A percentile compares a stretch with the other conserved stretches of the same genome.
These are phyloP conservation scores for Sialis fuliginosa DNA, from an alignment of 2,888 invertebrate genomes.

Conservation along the genomic window DNA sequence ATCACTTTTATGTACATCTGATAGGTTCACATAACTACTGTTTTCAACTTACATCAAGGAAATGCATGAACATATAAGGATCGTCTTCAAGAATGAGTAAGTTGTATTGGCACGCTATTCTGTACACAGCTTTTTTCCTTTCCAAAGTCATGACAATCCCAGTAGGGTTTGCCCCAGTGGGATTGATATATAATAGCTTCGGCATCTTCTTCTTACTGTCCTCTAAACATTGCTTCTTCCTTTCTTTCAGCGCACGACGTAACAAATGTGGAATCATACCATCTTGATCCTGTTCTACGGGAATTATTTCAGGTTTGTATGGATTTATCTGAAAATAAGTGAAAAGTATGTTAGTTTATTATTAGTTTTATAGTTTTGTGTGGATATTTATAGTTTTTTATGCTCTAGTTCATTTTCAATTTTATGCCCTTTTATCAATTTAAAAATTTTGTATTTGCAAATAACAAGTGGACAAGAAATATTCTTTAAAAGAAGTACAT, in stretches of 20 bases:
- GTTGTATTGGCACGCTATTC: constrained; percentile 56
- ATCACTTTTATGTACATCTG: neutral
- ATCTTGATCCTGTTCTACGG: constrained; percentile 48
- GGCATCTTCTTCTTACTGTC: constrained; percentile 36
- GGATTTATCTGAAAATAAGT: constrained; percentile 42
- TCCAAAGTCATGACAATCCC: constrained; percentile 48
- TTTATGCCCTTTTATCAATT: too few species aligned
- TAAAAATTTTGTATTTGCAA: too few species aligned
- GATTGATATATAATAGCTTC: constrained; percentile 52
- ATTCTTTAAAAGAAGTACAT: too few species aligned
- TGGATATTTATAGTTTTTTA: neutral
- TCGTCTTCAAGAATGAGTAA: constrained; percentile 68
- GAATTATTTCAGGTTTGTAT: constrained; percentile 41
- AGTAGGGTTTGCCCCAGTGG: constrained; percentile 61
- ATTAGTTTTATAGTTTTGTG: neutral
- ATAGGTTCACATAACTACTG: too few species aligned
- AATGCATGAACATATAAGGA: constrained; percentile 65
- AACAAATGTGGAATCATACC: constrained; percentile 47
- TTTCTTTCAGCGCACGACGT: constrained; percentile 33
- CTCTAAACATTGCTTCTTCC: constrained; percentile 24
- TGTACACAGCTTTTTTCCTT: constrained; percentile 50
- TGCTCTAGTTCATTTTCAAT: too few species aligned
- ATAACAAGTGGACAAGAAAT: too few species aligned
- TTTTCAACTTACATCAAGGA: constrained; percentile 31
- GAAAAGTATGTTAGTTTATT: neutral